phyloP scores from a whole-genome alignment of 2,113 vertebrate genomes.

The Spheniscus mendiculus region DNA sequence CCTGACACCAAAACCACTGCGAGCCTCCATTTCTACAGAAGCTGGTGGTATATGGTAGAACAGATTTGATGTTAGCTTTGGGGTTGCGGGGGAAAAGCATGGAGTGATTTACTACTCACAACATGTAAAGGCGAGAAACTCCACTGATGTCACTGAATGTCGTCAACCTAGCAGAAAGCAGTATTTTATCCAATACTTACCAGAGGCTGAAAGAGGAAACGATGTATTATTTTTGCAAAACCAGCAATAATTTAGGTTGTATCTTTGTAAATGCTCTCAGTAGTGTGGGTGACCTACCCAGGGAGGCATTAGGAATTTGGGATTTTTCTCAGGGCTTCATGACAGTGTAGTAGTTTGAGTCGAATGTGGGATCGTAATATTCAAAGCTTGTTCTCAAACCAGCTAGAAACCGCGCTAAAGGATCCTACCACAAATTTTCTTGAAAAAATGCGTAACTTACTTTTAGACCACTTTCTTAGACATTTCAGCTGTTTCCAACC shows the following conservation, averaged over 20 bases:
- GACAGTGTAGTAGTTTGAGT: background rate
- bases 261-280: background rate
- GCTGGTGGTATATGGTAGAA: background rate
- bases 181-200: background rate
- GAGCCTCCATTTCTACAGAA: background rate
- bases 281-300: background rate
- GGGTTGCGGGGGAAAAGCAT: background rate
- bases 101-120: rapidly evolving
- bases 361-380: background rate
- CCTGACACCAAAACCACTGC: background rate
- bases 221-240: conserved; percentile 11
- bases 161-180: background rate
- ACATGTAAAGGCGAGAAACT: background rate
- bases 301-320: background rate
- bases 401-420: background rate
- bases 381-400: background rate
- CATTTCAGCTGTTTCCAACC: background rate
- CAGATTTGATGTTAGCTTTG: background rate
- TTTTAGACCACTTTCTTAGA: background rate
- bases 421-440: background rate
- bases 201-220: conserved; percentile 8
- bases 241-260: background rate
- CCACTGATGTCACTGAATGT: background rate
- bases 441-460: background rate
- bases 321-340: background rate